Base-by-base conservation (phyloP, 2,113 vertebrate genomes). In the Embiotoca jacksoni region DNA sequence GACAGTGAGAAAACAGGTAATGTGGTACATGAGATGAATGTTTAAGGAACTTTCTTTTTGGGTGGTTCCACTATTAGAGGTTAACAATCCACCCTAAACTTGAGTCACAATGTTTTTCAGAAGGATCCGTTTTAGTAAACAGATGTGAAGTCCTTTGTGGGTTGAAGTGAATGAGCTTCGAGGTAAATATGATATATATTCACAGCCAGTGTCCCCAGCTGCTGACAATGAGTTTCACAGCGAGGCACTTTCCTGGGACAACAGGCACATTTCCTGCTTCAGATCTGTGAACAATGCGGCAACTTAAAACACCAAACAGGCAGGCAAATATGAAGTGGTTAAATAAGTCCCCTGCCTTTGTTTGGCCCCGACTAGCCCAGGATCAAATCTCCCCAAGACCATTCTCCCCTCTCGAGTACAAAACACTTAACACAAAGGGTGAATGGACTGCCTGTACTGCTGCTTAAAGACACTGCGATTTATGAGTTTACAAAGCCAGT, bases 401-500 rank as follows among this genome's bases (percentile, higher is more conserved):
- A 49, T 78, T 82, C 52, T 72, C 66, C 64, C n/a, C 57, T 50
- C 30, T 37, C 72, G 75, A 83, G 67, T 59, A 68, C 52, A 72
- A 15, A 67, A 50, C 39, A 62, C 36, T 39, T 49, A 46, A 83
- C 68, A 85, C 83, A 88, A 76, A 83, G 78, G 46, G 47, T 81
- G 70, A 88, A 81, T 84, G 14, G 75, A 67, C 55, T 52, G 50
- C 30, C 52, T 68, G 52, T 53, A 39, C 59, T 72, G 9, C 33
- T 9, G 23, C 50, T 62, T 23, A 79, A 78, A 86, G 66, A 77
- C 78, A 54, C 74, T 36, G 14, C 10, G 11, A 60, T 88, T 82
- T 81, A 83, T 66, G 57, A 68, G 73, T 77, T 81, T 71, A 82
- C 74, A 78, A 72, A 81, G 61, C n/a, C 54, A 44, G 37, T 72